Base-by-base conservation (phyloP, 2,888 invertebrate genomes). In the Acanthosepion lycidas region DNA sequence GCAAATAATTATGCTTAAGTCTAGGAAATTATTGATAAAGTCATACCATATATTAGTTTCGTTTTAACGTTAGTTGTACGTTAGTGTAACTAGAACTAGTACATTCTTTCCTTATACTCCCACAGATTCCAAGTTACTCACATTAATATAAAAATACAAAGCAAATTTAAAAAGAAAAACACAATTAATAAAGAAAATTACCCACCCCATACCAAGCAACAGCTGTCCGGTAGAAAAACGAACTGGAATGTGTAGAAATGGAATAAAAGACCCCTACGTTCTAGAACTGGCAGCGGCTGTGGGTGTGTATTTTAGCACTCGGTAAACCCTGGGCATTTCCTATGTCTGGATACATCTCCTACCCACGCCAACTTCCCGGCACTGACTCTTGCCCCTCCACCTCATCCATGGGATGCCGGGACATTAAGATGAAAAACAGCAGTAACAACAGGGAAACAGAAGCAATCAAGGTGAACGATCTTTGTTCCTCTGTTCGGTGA, bases 251-350 rank as follows among this genome's bases (percentile, higher is more conserved):
- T 51, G 51, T 64, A 64, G 26, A 23, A 64, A 78, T n/a, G n/a
- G 3, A 78, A 78, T n/a, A 78, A n/a, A 78, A 78, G 78, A 78
- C 78, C 78, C 78, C 78, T 78, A n/a, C 23, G 78, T 78, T 78
- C n/a, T 78, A n/a, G n/a, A 6, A 78, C 78, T 15, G 78, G n/a
- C n/a, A 33, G n/a, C 9, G 4, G n/a, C 33, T n/a, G 15, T 78
- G 78, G 28, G n/a, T 28, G 78, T 28, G n/a, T 78, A n/a, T 78
- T 78, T 78, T 78, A 78, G 78, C 78, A 78, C 78, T 78, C 78
- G n/a, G 78, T 78, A 78, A 78, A 78, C 78, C 78, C n/a, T 78
- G 78, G 78, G 78, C 78, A n/a, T 78, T 78, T 78, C 78, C 78
- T n/a, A 78, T 78, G 78, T n/a, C 78, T 78, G 78, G 78, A 78